Conservation (phyloP, 1,140 invertebrate species). For the Philotrypesis tridentata region DNA sequence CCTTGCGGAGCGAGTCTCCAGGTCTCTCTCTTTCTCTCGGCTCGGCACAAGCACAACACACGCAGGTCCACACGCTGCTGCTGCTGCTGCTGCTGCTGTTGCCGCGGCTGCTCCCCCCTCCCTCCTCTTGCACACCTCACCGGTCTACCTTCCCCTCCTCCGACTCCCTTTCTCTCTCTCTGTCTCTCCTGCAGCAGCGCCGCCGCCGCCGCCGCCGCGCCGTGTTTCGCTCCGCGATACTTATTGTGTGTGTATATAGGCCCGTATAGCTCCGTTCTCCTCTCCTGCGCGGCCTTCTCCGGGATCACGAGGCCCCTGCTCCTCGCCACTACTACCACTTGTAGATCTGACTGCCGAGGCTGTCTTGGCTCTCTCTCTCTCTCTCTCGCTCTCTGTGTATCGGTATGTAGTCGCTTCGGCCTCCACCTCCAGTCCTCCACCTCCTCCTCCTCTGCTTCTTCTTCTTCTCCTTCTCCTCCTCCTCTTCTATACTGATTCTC, state of each 20-base stretch:
- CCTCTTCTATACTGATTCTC: constrained; percentile 31
- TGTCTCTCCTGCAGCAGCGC: no score
- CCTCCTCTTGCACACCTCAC: constrained; percentile 60
- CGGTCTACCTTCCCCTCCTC: constrained; percentile 26
- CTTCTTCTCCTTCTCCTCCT: constrained; percentile 1
- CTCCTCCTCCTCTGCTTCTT: background rate
- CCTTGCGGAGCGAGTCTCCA: constrained; percentile 72
- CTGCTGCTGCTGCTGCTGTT: constrained; percentile 50
- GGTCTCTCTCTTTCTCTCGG: constrained; percentile 50
- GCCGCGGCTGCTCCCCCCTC: constrained; percentile 37
- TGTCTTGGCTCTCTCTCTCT: no score
- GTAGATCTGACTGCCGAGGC: no score
- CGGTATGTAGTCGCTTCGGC: background rate
- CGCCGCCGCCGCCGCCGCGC: background rate
- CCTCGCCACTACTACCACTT: constrained; percentile 12
- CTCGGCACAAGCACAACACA: no score
- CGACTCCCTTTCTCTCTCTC: constrained; percentile 33
- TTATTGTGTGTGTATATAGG: background rate
- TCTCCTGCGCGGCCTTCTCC: constrained; percentile 52
- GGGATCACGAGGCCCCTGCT: constrained; percentile 53
- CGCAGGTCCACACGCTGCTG: constrained; percentile 65
- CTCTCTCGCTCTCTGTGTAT: constrained; percentile 1
- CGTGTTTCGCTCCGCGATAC: constrained; percentile 31
- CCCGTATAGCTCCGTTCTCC: constrained; percentile 29
- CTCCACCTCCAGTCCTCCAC: background rate